Conservation (phyloP, 2,888 invertebrate species). For the Margaritifera margaritifera region DNA sequence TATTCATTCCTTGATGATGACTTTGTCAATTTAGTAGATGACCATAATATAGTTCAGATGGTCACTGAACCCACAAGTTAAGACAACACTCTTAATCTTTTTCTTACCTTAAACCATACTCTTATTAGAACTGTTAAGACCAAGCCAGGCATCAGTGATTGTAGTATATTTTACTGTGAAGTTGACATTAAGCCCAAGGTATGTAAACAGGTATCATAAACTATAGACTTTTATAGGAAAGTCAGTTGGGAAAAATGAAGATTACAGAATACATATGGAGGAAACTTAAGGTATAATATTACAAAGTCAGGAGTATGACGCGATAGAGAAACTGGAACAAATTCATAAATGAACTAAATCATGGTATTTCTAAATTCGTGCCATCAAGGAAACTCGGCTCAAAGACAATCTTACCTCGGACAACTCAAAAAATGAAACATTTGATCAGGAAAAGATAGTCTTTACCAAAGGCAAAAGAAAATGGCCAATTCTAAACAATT, state of each 20-base stretch:
- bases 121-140: slow-evolving; percentile 6
- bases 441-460: slow-evolving; percentile 5
- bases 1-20: neutral
- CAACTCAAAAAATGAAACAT: slow-evolving; percentile 7
- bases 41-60: slow-evolving; percentile 13
- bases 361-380: slow-evolving; percentile 1
- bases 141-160: slow-evolving; percentile 6
- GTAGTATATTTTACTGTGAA: neutral
- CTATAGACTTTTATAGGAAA: neutral
- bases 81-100: slow-evolving; percentile 7
- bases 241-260: neutral
- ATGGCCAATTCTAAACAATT: neutral
- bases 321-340: neutral
- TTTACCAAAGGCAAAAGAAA: slow-evolving; percentile 4
- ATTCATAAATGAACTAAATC: neutral
- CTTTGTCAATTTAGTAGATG: slow-evolving; percentile 9
- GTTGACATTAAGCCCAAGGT: slow-evolving; percentile 1
- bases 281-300: neutral
- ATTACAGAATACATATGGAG: slow-evolving; percentile 3
- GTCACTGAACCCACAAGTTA: slow-evolving; percentile 11
- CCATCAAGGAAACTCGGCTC: neutral
- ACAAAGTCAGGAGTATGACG: neutral
- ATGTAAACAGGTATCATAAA: neutral
- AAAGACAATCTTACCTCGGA: slow-evolving; percentile 5
- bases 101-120: slow-evolving; percentile 8